phyloP scores from a whole-genome alignment of 2,113 vertebrate genomes.

The Leptocoma aspasia region DNA sequence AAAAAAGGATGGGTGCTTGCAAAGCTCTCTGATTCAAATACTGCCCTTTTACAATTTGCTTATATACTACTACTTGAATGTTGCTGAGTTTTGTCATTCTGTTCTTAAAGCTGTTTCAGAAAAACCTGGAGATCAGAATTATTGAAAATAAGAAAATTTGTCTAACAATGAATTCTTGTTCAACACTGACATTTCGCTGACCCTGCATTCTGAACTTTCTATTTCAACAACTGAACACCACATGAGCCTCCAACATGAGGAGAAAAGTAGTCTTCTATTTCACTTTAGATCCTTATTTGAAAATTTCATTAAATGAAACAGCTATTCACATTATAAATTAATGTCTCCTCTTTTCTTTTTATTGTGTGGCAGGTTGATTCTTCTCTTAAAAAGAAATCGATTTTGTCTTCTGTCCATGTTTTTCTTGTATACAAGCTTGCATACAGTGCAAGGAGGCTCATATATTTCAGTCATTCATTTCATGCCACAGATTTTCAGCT shows the following conservation, averaged over 20 bases:
- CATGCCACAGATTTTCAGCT: not conserved
- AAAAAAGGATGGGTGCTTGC: not conserved
- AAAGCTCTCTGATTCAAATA: not conserved
- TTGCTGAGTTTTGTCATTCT: not conserved
- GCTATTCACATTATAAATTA: not conserved
- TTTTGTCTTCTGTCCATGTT: not conserved
- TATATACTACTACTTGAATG: not conserved
- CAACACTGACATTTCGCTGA: not conserved
- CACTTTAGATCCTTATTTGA: not conserved
- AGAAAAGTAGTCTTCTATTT: not conserved
- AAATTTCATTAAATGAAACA: not conserved
- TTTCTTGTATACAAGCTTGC: not conserved
- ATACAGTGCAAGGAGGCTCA: rapidly evolving
- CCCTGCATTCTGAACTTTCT: not conserved
- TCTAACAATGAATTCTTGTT: not conserved
- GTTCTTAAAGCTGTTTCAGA: not conserved
- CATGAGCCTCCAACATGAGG: not conserved
- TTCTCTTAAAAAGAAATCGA: not conserved
- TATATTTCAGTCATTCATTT: not conserved
- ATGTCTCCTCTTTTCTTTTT: not conserved
- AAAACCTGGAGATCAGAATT: not conserved
- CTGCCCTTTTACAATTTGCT: not conserved
- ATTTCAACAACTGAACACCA: not conserved
- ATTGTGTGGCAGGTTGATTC: not conserved
- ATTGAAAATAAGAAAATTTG: not conserved